These are phyloP conservation scores for Agriopis leucophaearia DNA, from an alignment of 2,888 invertebrate genomes.

Conservation along the genomic window DNA sequence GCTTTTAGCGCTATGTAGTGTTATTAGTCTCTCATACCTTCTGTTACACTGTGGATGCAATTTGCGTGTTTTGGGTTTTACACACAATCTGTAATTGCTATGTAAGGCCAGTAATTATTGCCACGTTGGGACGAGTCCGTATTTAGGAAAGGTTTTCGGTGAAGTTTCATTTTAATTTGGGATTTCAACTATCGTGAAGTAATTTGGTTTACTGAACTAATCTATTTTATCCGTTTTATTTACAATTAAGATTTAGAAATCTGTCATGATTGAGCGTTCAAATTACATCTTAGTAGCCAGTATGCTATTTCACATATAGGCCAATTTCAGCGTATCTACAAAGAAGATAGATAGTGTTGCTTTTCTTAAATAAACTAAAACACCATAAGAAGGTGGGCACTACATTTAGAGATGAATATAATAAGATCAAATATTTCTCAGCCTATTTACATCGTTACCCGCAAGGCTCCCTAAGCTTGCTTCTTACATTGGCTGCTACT, in stretches of 20 bases:
- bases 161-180: constrained; percentile 7
- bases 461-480: constrained; percentile 26
- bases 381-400: background rate
- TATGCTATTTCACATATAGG: no score
- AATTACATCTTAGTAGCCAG: no score
- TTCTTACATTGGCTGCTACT: constrained; percentile 37
- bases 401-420: constrained; percentile 13
- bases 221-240: background rate
- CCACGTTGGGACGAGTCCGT: constrained; percentile 37
- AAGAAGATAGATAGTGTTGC: no score
- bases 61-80: constrained; percentile 39
- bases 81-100: constrained; percentile 41
- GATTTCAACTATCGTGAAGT: constrained; percentile 6
- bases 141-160: constrained; percentile 29
- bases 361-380: background rate
- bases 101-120: constrained; percentile 39
- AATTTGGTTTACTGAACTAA: background rate
- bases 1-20: background rate
- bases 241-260: background rate
- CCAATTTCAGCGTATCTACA: no score
- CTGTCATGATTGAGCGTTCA: background rate
- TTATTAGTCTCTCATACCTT: background rate
- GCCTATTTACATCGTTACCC: constrained; percentile 34
- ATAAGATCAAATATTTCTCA: constrained; percentile 32
- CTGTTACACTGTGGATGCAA: background rate